Evolutionary conservation across 2,113 vertebrate genomes (phyloP).

Genomic region (Ardeotis arabs): DNA sequence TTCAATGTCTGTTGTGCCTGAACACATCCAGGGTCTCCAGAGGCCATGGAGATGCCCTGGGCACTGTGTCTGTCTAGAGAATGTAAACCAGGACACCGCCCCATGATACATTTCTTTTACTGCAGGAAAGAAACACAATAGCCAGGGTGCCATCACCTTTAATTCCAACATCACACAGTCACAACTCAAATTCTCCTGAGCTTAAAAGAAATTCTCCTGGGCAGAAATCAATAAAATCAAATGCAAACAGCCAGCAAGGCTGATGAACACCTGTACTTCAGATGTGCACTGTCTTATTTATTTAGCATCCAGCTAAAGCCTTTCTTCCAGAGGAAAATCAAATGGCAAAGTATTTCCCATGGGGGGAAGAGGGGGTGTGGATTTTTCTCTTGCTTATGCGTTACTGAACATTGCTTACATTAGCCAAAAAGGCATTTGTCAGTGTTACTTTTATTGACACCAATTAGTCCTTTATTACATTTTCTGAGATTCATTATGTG

Average conservation of each 20-base stretch:
- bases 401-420: neutral
- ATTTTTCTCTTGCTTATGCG: neutral
- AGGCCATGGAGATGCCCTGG: neutral
- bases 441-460: conserved; percentile 17
- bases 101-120: fast-evolving
- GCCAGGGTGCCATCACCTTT: neutral
- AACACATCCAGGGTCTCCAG: neutral
- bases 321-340: neutral
- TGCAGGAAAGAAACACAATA: neutral
- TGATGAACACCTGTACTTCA: neutral
- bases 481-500: conserved; percentile 14
- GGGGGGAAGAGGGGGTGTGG: neutral
- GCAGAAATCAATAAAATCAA: neutral
- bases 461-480: conserved; percentile 36
- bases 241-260: neutral
- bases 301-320: neutral
- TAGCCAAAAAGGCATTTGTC: neutral
- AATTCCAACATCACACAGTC: neutral
- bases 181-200: neutral
- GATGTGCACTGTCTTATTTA: neutral
- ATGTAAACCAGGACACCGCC: neutral
- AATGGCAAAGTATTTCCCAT: neutral
- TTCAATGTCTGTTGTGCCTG: fast-evolving
- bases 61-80: neutral
- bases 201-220: neutral